Evolutionary conservation across 2,888 invertebrate genomes (phyloP), one percentile per base, ranked within the genome.

Genomic region (Acleris cristana): DNA sequence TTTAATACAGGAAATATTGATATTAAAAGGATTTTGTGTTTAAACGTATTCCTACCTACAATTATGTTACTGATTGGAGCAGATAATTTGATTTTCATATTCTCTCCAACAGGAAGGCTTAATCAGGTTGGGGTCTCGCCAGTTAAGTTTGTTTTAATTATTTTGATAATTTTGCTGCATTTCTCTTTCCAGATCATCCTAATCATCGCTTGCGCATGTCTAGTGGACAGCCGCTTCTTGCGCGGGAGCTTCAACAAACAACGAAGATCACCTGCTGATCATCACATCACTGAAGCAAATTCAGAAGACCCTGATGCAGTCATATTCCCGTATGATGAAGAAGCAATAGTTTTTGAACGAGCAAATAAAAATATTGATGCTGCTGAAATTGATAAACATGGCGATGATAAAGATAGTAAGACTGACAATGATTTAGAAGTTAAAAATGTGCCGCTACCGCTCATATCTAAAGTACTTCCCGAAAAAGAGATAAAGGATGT

Each of bases 161-260:
- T 40, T 40, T 40, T 40, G 1, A 40, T 40, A 14, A 40, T 14
- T 40, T 14, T 40, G 10, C 10, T 34, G 10, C 10, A n/a, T 18
- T 23, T 52, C 21, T 5, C 23, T 62, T 68, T 65, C 23, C 70
- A 59, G 70, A 60, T 68, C 1, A 49, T 40, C 26, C n/a, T 60
- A 26, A 53, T 51, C 53, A 23, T 66, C 44, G 57, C 34, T 12
- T 65, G 53, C 48, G 53, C 49, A 44, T 26, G 34, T 10, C 19
- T 54, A 2, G 53, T 54, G 16, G 60, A 64, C 30, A 64, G 64
- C 23, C 59, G 30, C 30, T 6, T 21, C 45, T 26, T 44, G 49
- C 44, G 30, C 23, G 49, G 19, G 5, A 44, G 16, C 21, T 52
- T 44, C 12, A 40, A 16, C n/a, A 61, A 30, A n/a, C n/a, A 44